Conservation (phyloP, 2,113 vertebrate species). For the Chroicocephalus ridibundus region DNA sequence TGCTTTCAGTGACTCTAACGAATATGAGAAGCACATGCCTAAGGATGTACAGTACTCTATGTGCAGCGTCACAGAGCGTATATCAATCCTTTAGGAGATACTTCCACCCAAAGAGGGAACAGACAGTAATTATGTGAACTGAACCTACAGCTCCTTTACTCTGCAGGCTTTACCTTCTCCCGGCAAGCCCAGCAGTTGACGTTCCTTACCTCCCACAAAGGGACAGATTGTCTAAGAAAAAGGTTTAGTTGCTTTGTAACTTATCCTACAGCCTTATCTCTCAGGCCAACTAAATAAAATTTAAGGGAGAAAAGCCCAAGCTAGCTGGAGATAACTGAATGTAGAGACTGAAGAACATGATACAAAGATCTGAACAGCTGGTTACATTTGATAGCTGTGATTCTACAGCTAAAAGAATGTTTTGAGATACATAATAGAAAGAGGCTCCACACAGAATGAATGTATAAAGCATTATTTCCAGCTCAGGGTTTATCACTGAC, state of each 20-base stretch:
- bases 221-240: not conserved
- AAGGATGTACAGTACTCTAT: not conserved
- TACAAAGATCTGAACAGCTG: not conserved
- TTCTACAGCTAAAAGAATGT: not conserved
- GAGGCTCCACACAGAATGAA: not conserved
- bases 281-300: not conserved
- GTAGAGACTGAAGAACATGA: not conserved
- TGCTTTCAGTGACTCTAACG: not conserved
- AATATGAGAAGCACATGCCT: not conserved
- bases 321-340: not conserved
- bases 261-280: not conserved
- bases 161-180: not conserved
- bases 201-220: not conserved
- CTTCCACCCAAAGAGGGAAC: not conserved
- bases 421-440: not conserved
- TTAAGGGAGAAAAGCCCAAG: not conserved
- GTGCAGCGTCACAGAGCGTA: not conserved
- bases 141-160: not conserved
- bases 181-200: not conserved
- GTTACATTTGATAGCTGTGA: not conserved
- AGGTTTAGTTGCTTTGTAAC: not conserved
- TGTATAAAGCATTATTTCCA: not conserved
- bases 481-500: not conserved
- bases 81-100: not conserved
- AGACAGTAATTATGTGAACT: not conserved